phyloP scores from a whole-genome alignment of 2,888 invertebrate genomes.

The Harpalus rufipes region DNA sequence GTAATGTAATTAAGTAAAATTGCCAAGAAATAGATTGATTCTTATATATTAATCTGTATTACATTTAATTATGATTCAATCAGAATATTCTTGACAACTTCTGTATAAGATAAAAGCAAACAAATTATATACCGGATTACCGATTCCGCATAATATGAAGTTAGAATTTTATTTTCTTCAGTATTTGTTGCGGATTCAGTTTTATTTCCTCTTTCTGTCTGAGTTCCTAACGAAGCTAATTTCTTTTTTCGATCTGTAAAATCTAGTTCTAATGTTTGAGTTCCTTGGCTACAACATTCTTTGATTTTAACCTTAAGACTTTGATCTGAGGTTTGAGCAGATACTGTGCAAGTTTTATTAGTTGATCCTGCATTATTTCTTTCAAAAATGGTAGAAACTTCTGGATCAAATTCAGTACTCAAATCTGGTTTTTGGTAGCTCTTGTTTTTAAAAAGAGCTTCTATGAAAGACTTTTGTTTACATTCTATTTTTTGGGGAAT shows the following conservation, averaged over 20 bases:
- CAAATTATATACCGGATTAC: constrained; percentile 51
- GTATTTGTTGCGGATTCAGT: neutral
- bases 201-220: constrained; percentile 5
- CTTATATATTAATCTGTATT: neutral
- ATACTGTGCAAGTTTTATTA: constrained; percentile 16
- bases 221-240: neutral
- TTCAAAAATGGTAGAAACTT: constrained; percentile 19
- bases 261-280: constrained; percentile 22
- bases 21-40: constrained; percentile 7
- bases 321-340: constrained; percentile 19
- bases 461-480: neutral
- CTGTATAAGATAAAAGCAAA: constrained; percentile 1
- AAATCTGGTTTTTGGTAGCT: neutral
- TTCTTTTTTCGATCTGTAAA: constrained; percentile 12
- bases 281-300: constrained; percentile 3
- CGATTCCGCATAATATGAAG: constrained; percentile 28
- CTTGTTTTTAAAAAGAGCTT: neutral
- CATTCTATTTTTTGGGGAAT: constrained; percentile 5
- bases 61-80: neutral
- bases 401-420: neutral
- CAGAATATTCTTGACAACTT: neutral
- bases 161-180: neutral
- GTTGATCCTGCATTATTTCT: neutral
- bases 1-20: neutral
- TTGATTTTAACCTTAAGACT: constrained; percentile 10